Conservation (phyloP, 2,797 vertebrate genomes). For the Pelobates cultripes region DNA sequence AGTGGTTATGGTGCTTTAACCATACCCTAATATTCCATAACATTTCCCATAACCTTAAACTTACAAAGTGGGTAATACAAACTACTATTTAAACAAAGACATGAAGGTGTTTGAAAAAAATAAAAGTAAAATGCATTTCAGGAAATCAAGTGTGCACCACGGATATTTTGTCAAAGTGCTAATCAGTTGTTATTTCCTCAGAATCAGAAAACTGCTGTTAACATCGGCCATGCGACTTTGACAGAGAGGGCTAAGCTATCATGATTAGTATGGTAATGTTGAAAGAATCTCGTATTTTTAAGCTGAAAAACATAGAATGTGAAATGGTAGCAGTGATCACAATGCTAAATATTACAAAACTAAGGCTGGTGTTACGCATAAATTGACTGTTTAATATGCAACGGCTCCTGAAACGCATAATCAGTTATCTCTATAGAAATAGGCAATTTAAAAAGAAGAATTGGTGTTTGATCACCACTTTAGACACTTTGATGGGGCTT, state of each 20-base stretch:
- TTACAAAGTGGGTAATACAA: no score
- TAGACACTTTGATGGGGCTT: slow-evolving; percentile 69
- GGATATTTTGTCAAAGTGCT: not conserved
- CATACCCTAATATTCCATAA: no score
- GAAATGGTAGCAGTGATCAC: slow-evolving; percentile 53
- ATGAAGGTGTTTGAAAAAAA: no score
- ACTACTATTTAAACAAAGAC: no score
- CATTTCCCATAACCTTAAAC: no score
- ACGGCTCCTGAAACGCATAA: slow-evolving; percentile 66
- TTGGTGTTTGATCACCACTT: slow-evolving; percentile 69
- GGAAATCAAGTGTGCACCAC: no score
- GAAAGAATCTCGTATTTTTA: not conserved
- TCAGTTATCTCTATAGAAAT: slow-evolving; percentile 66
- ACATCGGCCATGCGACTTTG: not conserved
- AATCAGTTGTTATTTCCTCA: slow-evolving; percentile 11
- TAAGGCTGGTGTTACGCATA: slow-evolving; percentile 59
- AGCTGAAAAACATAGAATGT: slow-evolving; percentile 33
- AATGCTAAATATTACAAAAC: slow-evolving; percentile 48
- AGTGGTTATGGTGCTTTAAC: no score
- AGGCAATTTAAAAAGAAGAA: slow-evolving; percentile 66
- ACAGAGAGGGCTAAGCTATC: slow-evolving; percentile 11
- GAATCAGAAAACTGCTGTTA: slow-evolving; percentile 10
- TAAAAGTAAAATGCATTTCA: no score
- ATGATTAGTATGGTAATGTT: slow-evolving; percentile 16
- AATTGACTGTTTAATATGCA: slow-evolving; percentile 66